A percentile compares a stretch with the other conserved stretches of the same genome.
These are phyloP conservation scores for Cydia amplana DNA, from an alignment of 1,140 invertebrate species.

Conservation along the genomic window DNA sequence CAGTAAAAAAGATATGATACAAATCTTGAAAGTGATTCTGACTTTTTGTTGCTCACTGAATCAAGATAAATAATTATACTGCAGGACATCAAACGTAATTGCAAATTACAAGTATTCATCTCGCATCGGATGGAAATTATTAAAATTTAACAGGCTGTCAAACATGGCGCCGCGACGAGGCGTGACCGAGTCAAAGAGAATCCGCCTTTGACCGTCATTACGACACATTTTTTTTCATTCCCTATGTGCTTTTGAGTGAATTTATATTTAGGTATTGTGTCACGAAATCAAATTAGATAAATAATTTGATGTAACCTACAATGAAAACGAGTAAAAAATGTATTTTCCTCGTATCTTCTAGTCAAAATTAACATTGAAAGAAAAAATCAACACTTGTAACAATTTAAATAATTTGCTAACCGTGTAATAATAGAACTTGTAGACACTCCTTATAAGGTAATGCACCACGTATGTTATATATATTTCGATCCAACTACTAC, in stretches of 20 bases:
- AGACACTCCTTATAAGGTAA: no score
- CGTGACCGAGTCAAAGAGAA: conserved; percentile 29
- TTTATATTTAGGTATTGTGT: conserved; percentile 4
- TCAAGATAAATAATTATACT: background rate
- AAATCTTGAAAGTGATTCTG: no score
- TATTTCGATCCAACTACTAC: no score
- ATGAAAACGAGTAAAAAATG: background rate
- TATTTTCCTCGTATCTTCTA: background rate
- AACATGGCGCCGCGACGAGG: conserved; percentile 13
- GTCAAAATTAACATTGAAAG: background rate
- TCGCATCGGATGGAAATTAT: conserved; percentile 20
- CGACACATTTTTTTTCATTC: conserved; percentile 3
- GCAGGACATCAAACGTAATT: conserved; percentile 21
- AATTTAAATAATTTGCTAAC: no score
- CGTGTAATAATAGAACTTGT: no score
- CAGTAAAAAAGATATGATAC: no score
- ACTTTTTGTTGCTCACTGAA: background rate
- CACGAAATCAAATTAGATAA: background rate
- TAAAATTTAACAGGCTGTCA: conserved; percentile 26
- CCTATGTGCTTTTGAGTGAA: conserved; percentile 14
- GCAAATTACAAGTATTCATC: conserved; percentile 26
- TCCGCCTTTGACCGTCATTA: conserved; percentile 28
- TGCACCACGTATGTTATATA: no score
- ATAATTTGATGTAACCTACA: background rate
- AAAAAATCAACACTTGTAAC: no score